Conservation (phyloP, 2,113 vertebrate genomes). For the Ondatra zibethicus region DNA sequence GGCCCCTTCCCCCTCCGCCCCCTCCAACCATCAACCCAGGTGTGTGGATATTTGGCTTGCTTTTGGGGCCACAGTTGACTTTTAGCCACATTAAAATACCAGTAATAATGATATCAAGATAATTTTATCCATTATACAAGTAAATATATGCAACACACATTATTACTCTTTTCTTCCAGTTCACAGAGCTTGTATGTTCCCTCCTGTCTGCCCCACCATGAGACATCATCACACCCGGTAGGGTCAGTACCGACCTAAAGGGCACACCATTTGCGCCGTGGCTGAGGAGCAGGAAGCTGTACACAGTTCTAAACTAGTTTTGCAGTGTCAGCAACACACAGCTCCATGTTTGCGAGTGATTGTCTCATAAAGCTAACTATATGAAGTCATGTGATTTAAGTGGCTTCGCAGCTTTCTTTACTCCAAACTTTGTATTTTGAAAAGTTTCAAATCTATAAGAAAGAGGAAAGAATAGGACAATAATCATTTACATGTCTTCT, state of each 20-base stretch:
- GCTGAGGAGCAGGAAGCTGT: background rate
- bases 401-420: background rate
- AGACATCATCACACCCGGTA: no score
- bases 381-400: background rate
- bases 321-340: background rate
- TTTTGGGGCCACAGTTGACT: background rate
- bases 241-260: background rate
- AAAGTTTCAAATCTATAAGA: conserved; percentile 14
- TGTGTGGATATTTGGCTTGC: conserved; percentile 54
- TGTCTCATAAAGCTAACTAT: background rate
- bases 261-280: background rate
- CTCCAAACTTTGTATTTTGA: background rate
- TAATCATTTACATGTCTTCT: background rate
- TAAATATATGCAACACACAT: background rate
- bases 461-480: background rate
- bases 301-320: background rate
- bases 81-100: background rate
- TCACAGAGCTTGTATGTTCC: background rate
- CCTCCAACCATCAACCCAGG: conserved; percentile 78
- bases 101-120: background rate
- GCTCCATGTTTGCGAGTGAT: background rate
- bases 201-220: background rate
- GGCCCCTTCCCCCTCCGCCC: conserved; percentile 76
- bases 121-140: background rate
- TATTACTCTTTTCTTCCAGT: background rate